Evolutionary conservation across 2,888 invertebrate species (phyloP).

Genomic region (Heteropelma amictum): DNA sequence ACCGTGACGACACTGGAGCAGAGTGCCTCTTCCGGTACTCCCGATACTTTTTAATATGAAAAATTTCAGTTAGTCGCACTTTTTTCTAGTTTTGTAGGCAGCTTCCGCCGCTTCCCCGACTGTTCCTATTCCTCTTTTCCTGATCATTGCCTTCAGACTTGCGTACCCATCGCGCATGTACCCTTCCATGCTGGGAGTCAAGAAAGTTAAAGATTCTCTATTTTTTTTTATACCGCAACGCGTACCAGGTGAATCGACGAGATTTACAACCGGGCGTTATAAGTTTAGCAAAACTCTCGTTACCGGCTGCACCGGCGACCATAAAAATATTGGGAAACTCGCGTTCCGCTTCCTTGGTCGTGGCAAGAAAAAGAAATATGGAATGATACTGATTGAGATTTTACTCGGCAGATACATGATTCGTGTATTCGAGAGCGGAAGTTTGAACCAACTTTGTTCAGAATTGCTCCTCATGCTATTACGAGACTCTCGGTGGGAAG

Average conservation of each 20-base stretch:
- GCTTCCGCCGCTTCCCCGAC: neutral
- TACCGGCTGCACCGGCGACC: neutral
- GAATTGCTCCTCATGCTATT: no score
- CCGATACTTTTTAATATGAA: no score
- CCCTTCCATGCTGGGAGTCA: neutral
- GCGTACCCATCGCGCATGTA: conserved; percentile 21
- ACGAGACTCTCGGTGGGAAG: no score
- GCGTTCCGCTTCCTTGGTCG: neutral
- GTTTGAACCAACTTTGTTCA: no score
- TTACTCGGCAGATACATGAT: neutral
- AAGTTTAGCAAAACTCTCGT: conserved; percentile 10
- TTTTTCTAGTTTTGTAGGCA: no score
- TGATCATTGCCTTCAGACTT: conserved; percentile 23
- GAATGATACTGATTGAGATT: conserved; percentile 30
- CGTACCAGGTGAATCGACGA: neutral
- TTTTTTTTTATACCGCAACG: neutral
- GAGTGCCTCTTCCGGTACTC: no score
- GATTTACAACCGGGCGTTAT: neutral
- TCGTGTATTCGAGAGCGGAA: neutral
- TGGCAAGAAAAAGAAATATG: neutral
- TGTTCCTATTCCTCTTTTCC: neutral
- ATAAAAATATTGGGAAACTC: conserved; percentile 11
- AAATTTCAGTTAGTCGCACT: no score
- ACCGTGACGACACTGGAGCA: no score
- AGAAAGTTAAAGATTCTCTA: neutral